These are phyloP conservation scores for Hyperoplus lanceolatus DNA, from an alignment of 2,797 vertebrate species.

Conservation along the genomic window DNA sequence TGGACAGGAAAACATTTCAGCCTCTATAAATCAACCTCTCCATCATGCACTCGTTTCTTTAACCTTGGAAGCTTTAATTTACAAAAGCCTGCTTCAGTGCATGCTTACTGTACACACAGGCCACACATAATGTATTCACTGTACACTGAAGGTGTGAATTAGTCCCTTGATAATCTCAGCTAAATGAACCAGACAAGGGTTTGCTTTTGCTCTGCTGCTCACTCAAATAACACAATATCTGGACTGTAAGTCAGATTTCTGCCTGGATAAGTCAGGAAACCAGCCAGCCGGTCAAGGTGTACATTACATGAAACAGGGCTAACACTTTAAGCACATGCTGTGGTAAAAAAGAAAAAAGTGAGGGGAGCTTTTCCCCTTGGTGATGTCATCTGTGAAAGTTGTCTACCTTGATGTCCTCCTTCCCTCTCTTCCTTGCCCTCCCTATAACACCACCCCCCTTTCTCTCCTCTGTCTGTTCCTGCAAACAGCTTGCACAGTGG, in stretches of 20 bases:
- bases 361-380: conserved; percentile 37
- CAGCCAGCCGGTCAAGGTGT: conserved; percentile 33
- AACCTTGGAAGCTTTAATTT: conserved; percentile 27
- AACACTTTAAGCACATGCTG: conserved; percentile 49
- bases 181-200: conserved; percentile 59
- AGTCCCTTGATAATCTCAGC: conserved; percentile 46
- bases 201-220: conserved; percentile 58
- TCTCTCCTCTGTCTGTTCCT: conserved; percentile 48
- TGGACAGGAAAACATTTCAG: conserved; percentile 45
- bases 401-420: conserved; percentile 44
- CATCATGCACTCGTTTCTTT: conserved; percentile 45
- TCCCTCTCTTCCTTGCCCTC: conserved; percentile 18
- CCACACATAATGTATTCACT: conserved; percentile 40
- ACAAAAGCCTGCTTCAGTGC: conserved; percentile 34
- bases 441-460: conserved; percentile 33
- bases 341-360: conserved; percentile 1
- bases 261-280: conserved; percentile 44
- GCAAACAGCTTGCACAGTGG: conserved; percentile 78
- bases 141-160: conserved; percentile 44
- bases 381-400: conserved; percentile 80
- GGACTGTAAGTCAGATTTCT: conserved; percentile 23
- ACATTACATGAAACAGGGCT: conserved; percentile 40
- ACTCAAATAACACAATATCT: conserved; percentile 55
- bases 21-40: conserved; percentile 51
- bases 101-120: conserved; percentile 36